Percentiles rank a stretch among this genome's conserved stretches.
These are phyloP conservation scores for Heteropelma amictum DNA, from an alignment of 2,888 invertebrate species.

Conservation along the genomic window DNA sequence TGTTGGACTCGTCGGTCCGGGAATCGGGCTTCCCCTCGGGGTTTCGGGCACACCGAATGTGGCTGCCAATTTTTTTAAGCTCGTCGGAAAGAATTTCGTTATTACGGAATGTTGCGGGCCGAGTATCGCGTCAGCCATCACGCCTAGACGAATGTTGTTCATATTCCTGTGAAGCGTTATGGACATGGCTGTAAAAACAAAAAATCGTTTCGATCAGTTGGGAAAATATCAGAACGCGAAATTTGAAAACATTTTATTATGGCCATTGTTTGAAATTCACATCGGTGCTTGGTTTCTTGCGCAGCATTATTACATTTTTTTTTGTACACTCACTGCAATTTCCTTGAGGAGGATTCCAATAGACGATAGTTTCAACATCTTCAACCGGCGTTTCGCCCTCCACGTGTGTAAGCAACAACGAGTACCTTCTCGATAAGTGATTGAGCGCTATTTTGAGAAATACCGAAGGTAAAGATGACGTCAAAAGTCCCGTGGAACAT, in stretches of 20 bases:
- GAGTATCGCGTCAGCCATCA: conserved; percentile 86
- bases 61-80: conserved; percentile 68
- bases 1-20: conserved; percentile 64
- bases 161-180: conserved; percentile 85
- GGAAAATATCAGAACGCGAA: too few relatives aligned
- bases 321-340: conserved; percentile 83
- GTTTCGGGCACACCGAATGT: conserved; percentile 69
- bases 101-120: conserved; percentile 81
- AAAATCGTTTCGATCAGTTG: too few relatives aligned
- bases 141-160: conserved; percentile 82
- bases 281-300: background rate
- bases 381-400: conserved; percentile 84
- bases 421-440: conserved; percentile 83
- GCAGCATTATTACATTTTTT: background rate
- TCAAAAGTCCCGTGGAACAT: conserved; percentile 81
- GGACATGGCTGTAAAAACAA: conserved; percentile 84
- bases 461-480: conserved; percentile 82
- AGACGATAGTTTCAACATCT: conserved; percentile 82
- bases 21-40: conserved; percentile 66
- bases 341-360: conserved; percentile 88
- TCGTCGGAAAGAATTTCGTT: conserved; percentile 69
- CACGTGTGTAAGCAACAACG: conserved; percentile 82
- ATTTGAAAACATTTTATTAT: too few relatives aligned
- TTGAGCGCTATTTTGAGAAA: conserved; percentile 81
- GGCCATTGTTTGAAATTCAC: too few relatives aligned